These are phyloP conservation scores for Acrossocheilus fasciatus DNA, from an alignment of 2,797 vertebrate genomes.

Conservation along the genomic window DNA sequence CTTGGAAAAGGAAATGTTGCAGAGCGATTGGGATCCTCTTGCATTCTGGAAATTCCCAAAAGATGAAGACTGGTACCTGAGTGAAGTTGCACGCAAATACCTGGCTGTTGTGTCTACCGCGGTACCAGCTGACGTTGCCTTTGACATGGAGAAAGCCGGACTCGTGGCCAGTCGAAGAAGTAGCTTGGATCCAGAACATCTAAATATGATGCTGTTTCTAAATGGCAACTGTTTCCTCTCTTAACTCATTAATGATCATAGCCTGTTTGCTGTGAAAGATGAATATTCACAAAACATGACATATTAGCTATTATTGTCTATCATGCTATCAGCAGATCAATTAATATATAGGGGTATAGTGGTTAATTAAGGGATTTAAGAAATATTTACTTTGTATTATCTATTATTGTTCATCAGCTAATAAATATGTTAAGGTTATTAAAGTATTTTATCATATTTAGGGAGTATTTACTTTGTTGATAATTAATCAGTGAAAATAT, in stretches of 20 bases:
- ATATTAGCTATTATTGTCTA: neutral
- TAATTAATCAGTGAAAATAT: neutral
- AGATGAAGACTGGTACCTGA: slow-evolving; percentile 16
- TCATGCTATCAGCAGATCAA: neutral
- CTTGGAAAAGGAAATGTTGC: neutral
- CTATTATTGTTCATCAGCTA: neutral
- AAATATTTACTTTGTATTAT: neutral
- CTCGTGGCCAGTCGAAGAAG: slow-evolving; percentile 12
- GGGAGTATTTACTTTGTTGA: neutral
- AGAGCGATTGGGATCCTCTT: neutral
- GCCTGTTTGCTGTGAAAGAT: neutral
- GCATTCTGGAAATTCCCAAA: slow-evolving; percentile 11
- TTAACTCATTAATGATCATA: neutral
- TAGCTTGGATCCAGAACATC: slow-evolving; percentile 23
- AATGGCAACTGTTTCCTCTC: slow-evolving; percentile 8
- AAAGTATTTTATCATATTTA: neutral
- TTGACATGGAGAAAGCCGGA: neutral
- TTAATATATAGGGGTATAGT: neutral
- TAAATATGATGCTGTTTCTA: slow-evolving; percentile 49
- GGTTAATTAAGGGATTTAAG: neutral
- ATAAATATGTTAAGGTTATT: too few relatives aligned
- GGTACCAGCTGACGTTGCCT: neutral
- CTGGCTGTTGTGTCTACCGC: slow-evolving; percentile 15
- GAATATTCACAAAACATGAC: neutral
- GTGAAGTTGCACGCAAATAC: slow-evolving; percentile 4